Base-by-base conservation (phyloP, 2,888 invertebrate species). In the Protodeltote pygarga region DNA sequence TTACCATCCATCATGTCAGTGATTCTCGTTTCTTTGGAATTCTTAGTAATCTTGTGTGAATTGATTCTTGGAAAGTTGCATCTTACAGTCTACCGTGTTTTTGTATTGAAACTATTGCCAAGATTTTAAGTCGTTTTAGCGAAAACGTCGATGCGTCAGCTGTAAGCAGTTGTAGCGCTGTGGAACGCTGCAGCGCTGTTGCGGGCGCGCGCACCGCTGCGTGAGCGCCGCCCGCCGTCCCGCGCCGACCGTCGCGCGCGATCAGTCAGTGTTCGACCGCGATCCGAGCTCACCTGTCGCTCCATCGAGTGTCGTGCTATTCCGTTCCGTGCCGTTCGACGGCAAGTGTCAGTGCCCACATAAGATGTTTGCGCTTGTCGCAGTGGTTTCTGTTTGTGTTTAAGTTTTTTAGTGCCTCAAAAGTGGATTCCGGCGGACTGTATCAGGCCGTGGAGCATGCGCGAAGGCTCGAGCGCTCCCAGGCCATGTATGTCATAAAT, bases 401-500 rank as follows among this genome's bases (percentile, higher is more conserved):
- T 78, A 73, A 76, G 81, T 87, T 83, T 72, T 66, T 59, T 77
- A 85, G 88, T 91, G 90, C 74, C 65, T 79, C 55, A 85, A 82
- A 87, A 86, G 90, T 92, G 91, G 91, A 92, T 91, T 89, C 90
- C 89, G 89, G 89, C 77, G 85, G 87, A 80, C 79, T 90, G 41
- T 92, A 90, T 79, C 88, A 81, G 86, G 87, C 90, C 83, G 89
- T 90, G 87, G 91, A 89, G 90, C 91, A 86, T 82, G 85, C 90
- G 75, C 83, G 85, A 73, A 85, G 89, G 84, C 88, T 90, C 83
- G 88, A 89, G 85, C 90, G 91, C 89, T 90, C 91, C 83, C 91
- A 86, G 89, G 91, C 90, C 83, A 92, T 92, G 92, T 92, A 92
- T 89, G 92, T 92, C 89, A 90, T 92, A 69, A 92, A 92, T 89